Conservation (phyloP, 1,140 invertebrate species). For the Ceratosolen solmsi region DNA sequence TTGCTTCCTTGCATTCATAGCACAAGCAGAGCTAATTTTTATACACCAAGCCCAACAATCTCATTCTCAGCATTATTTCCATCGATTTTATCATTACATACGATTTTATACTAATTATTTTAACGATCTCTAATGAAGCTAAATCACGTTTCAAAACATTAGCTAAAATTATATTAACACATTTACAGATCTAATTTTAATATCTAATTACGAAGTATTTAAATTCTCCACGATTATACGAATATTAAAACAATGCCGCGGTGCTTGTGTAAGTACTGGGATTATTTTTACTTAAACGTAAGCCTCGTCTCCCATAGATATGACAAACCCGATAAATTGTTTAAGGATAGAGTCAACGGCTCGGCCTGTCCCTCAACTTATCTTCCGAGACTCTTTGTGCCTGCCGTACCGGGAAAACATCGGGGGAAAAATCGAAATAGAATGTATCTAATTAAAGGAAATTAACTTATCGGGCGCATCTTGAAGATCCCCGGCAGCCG, state of each 20-base stretch:
- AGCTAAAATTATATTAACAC: background rate
- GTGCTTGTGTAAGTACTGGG: too few relatives aligned
- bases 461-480: slow-evolving; percentile 21
- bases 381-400: too few relatives aligned
- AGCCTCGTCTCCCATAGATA: too few relatives aligned
- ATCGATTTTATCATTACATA: background rate
- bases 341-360: background rate
- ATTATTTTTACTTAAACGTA: too few relatives aligned
- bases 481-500: background rate
- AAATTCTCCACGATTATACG: too few relatives aligned
- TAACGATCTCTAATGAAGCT: too few relatives aligned
- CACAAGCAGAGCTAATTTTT: background rate
- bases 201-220: too few relatives aligned
- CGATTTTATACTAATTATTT: too few relatives aligned
- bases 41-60: too few relatives aligned
- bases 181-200: background rate
- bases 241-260: too few relatives aligned
- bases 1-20: background rate
- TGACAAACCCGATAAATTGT: too few relatives aligned
- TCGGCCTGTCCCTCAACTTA: background rate
- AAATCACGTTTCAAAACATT: too few relatives aligned
- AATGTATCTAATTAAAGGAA: slow-evolving; percentile 19
- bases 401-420: background rate
- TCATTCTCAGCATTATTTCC: background rate
- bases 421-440: background rate